Conservation (phyloP, 2,888 invertebrate genomes). For the Apamea sordens region DNA sequence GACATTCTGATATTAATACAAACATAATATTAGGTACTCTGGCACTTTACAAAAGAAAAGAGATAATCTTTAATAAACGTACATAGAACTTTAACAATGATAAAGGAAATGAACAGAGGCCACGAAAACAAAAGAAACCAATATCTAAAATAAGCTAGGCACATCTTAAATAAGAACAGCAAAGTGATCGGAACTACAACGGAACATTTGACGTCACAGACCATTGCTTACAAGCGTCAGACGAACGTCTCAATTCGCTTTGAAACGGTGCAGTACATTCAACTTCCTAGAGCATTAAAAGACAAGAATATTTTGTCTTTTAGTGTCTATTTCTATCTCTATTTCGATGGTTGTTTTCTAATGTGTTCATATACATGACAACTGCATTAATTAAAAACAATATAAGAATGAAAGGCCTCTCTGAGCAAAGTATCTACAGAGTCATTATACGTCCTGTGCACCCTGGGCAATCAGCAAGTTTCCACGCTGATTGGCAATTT, state of each 20-base stretch:
- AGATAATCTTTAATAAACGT: neutral
- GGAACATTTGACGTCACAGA: constrained; percentile 61
- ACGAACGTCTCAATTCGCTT: constrained; percentile 69
- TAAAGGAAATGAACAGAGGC: neutral
- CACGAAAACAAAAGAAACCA: constrained; percentile 1
- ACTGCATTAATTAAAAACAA: neutral
- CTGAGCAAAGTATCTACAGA: neutral
- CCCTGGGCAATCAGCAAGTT: neutral
- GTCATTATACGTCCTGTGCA: neutral
- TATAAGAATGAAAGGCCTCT: too few species aligned
- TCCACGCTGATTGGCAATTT: neutral
- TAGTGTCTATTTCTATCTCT: neutral
- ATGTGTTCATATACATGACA: neutral
- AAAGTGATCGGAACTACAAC: constrained; percentile 41
- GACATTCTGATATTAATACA: neutral
- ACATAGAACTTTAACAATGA: too few species aligned
- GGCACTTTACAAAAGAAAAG: too few species aligned
- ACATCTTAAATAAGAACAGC: constrained; percentile 33
- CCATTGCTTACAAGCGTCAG: constrained; percentile 66
- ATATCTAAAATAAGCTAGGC: constrained; percentile 10
- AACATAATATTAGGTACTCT: neutral
- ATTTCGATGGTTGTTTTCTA: neutral
- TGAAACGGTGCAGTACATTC: constrained; percentile 35
- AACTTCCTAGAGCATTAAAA: constrained; percentile 28
- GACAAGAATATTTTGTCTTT: neutral